Evolutionary conservation across 2,888 invertebrate genomes (phyloP), one percentile per base, ranked within the genome.

Genomic region (Thera britannica): DNA sequence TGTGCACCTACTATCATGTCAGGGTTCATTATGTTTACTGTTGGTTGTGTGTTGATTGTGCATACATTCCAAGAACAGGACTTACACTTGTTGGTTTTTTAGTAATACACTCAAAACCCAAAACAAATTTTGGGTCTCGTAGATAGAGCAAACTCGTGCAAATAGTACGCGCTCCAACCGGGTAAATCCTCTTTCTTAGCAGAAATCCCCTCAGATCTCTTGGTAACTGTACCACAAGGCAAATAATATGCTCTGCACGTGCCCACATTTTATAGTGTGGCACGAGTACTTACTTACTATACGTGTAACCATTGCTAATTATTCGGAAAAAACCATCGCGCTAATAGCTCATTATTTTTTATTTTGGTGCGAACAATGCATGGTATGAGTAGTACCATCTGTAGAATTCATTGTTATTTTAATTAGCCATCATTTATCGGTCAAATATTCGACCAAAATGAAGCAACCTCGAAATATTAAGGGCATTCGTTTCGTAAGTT

Each of bases 381-480:
- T 35, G 11, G 41, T 57, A 23, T 23, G 23, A 23, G 23, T 23
- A 48, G 57, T 41, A n/a, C 12, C 34, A 9, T 57, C 8, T 44
- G 48, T 51, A 64, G 48, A 54, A 51, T 51, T 51, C 11, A 44
- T 61, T 60, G 55, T 61, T 61, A 58, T 58, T 64, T 49, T 55
- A 55, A 52, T 52, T 61, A 46, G 41, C 12, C 41, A 34, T 48
- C 48, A 9, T 38, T 44, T 56, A 41, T 54, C 11, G 57, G 64
- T 58, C 58, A 62, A 58, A 58, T 65, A 65, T 48, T 59, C 12
- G 57, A 68, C 60, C 51, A 34, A 60, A 56, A 46, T 66, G 75
- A 76, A 73, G 72, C 74, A 78, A 87, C 88, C 87, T 85, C 85
- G 79, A 85, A 86, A 87, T 88, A 90, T 89, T 89, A 88, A 87